These are phyloP conservation scores for Frankliniella intonsa DNA, from an alignment of 2,888 invertebrate species.

Conservation along the genomic window DNA sequence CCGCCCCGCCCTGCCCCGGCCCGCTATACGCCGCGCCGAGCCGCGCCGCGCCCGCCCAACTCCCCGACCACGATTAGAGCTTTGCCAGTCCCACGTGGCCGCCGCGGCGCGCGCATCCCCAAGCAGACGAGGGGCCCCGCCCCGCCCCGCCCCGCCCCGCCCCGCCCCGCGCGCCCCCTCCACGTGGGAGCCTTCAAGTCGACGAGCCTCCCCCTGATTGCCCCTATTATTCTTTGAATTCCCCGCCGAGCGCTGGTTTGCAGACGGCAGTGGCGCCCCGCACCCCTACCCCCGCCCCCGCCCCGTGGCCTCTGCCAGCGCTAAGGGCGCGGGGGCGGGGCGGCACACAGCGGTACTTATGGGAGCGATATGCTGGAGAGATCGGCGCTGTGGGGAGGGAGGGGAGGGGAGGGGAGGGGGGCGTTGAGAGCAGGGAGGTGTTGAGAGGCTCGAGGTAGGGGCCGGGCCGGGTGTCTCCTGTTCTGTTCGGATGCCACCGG, in stretches of 20 bases:
- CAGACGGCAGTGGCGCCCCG: background rate
- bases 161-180: background rate
- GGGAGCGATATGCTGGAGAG: slow-evolving; percentile 50
- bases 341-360: slow-evolving; percentile 58
- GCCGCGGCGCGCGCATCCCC: too few relatives aligned
- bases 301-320: background rate
- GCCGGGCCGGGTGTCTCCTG: too few relatives aligned
- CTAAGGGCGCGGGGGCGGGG: background rate
- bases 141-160: slow-evolving; percentile 30
- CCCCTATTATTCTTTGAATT: slow-evolving; percentile 23
- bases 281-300: background rate
- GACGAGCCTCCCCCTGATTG: background rate
- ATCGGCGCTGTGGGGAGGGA: background rate
- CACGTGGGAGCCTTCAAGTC: background rate
- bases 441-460: too few relatives aligned
- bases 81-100: too few relatives aligned
- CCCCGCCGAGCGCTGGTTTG: background rate
- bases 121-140: background rate
- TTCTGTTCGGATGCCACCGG: too few relatives aligned
- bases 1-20: too few relatives aligned
- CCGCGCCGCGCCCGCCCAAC: background rate
- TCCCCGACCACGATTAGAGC: background rate
- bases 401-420: background rate
- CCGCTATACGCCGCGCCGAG: too few relatives aligned
- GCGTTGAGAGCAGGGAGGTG: too few relatives aligned